phyloP scores from a whole-genome alignment of 30 jellyfish, hydroid and myxozoan genomes.

The Aurelia coerulea region DNA sequence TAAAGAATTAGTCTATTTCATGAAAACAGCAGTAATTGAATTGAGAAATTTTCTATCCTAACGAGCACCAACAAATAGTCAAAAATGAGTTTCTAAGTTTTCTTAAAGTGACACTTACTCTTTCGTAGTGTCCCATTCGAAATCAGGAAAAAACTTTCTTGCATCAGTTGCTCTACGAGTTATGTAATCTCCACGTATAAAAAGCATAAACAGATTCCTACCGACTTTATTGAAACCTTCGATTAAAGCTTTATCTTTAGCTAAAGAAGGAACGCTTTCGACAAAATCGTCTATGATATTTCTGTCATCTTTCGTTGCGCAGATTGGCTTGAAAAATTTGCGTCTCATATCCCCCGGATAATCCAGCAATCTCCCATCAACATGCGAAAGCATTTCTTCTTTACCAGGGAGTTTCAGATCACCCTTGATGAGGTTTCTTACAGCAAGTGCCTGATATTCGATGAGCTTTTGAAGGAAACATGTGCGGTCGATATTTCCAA shows the following conservation, averaged over 20 bases:
- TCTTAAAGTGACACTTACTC: background rate
- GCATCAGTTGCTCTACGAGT: background rate
- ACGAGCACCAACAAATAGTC: too few relatives aligned
- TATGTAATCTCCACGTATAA: constrained; percentile 2
- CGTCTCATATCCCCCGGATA: constrained; percentile 6
- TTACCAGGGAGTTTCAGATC: constrained; percentile 33
- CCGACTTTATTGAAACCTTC: constrained; percentile 6
- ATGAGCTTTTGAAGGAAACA: constrained; percentile 23
- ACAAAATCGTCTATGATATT: background rate
- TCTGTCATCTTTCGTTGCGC: constrained; percentile 10
- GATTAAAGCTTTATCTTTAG: background rate
- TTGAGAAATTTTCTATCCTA: too few relatives aligned
- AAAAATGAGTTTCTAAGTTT: too few relatives aligned
- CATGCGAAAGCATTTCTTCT: constrained; percentile 3
- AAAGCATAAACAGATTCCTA: background rate
- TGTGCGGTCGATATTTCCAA: constrained; percentile 39
- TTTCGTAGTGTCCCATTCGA: constrained; percentile 17
- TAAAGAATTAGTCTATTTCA: too few relatives aligned
- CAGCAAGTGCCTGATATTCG: constrained; percentile 21
- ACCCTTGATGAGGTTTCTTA: constrained; percentile 3
- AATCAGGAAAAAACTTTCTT: background rate
- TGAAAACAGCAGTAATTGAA: too few relatives aligned
- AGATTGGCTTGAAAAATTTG: constrained; percentile 25
- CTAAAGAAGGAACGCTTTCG: background rate
- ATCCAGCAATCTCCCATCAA: constrained; percentile 9